Evolutionary conservation across 2,888 invertebrate species (phyloP).

Genomic region (Troides helena): DNA sequence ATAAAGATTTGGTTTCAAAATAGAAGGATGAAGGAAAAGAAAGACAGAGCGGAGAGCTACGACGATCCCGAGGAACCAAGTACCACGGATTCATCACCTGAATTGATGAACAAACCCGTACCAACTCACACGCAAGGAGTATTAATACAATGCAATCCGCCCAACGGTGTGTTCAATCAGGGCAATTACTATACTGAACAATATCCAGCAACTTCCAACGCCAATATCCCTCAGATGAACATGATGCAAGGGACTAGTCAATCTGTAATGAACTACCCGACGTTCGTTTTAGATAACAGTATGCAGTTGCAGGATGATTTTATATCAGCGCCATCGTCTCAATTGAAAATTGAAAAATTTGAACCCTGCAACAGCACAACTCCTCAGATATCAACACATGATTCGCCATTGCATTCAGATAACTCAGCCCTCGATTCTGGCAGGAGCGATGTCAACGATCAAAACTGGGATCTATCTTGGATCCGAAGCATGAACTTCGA

Average conservation of each 20-base stretch:
- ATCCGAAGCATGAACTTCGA: slow-evolving; percentile 49
- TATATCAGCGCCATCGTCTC: slow-evolving; percentile 36
- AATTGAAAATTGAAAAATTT: slow-evolving; percentile 13
- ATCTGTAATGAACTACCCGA: slow-evolving; percentile 37
- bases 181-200: slow-evolving; percentile 44
- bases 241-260: slow-evolving; percentile 33
- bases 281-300: slow-evolving; percentile 37
- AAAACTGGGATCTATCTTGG: slow-evolving; percentile 61
- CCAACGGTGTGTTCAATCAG: slow-evolving; percentile 40
- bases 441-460: slow-evolving; percentile 38
- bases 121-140: slow-evolving; percentile 42
- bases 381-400: slow-evolving; percentile 33
- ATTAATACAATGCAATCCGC: slow-evolving; percentile 31
- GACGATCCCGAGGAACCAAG: slow-evolving; percentile 53
- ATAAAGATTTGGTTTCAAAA: slow-evolving; percentile 94
- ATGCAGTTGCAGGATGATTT: slow-evolving; percentile 32
- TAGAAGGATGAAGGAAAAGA: slow-evolving; percentile 87
- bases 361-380: slow-evolving; percentile 36
- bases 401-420: slow-evolving; percentile 34
- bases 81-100: slow-evolving; percentile 49
- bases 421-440: slow-evolving; percentile 31
- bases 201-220: slow-evolving; percentile 39
- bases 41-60: slow-evolving; percentile 67
- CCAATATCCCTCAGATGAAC: slow-evolving; percentile 31
- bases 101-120: slow-evolving; percentile 36